A percentile compares a stretch with the other conserved stretches of the same genome.
phyloP scores from a whole-genome alignment of 2,113 vertebrate genomes.

The Hydrochoerus hydrochaeris region DNA sequence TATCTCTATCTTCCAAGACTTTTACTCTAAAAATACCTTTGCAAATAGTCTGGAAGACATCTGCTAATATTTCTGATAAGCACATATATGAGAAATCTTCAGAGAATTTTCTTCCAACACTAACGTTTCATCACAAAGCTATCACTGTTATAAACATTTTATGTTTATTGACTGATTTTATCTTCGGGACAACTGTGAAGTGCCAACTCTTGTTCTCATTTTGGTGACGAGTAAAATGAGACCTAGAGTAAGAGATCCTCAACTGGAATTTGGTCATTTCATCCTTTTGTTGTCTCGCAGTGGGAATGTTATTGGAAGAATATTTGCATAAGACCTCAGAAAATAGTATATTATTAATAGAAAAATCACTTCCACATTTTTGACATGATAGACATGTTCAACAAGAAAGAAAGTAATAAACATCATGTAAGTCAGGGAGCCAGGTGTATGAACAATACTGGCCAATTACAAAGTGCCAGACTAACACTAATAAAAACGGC shows the following conservation, averaged over 20 bases:
- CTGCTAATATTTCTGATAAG: neutral
- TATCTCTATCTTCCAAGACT: neutral
- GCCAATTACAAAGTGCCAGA: neutral
- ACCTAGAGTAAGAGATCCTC: neutral
- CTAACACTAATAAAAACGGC: neutral
- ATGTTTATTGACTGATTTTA: neutral
- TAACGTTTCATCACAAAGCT: neutral
- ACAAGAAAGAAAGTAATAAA: neutral
- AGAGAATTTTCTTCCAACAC: neutral
- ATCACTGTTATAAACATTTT: neutral
- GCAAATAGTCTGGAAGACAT: neutral
- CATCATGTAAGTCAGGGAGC: neutral
- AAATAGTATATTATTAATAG: neutral
- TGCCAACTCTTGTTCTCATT: neutral
- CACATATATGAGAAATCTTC: neutral
- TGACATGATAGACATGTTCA: neutral
- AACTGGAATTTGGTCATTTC: neutral
- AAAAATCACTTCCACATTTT: neutral
- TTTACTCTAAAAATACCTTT: slow-evolving; percentile 5
- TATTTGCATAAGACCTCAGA: neutral
- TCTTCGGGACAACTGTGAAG: neutral
- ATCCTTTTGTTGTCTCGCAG: neutral
- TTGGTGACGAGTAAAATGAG: slow-evolving; percentile 7
- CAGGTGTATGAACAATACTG: neutral
- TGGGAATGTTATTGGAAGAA: neutral